Evolutionary conservation across 35 echinoderm and acorn worm species (phyloP).

Genomic region (Amphiura filiformis): DNA sequence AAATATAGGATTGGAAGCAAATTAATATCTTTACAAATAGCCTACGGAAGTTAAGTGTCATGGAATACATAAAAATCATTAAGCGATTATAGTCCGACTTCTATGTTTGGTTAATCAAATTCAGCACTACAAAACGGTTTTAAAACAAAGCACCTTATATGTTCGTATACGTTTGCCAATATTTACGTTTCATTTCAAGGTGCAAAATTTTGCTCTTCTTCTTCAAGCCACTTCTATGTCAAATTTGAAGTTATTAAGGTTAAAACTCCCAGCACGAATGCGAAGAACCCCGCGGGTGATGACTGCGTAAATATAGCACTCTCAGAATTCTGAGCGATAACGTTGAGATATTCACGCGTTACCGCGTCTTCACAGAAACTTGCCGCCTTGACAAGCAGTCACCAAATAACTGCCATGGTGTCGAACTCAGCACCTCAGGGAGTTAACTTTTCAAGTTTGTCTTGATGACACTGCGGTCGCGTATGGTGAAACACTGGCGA

Average conservation of each 20-base stretch:
- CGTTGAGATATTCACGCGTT: neutral
- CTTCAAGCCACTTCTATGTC: neutral
- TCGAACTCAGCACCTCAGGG: neutral
- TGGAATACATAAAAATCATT: no score
- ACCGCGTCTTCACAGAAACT: neutral
- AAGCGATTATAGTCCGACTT: no score
- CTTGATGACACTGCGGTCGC: neutral
- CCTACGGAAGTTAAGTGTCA: no score
- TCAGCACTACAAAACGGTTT: no score
- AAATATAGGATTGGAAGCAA: no score
- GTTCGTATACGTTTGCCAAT: no score
- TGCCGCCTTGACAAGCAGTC: neutral
- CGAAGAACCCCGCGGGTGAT: neutral
- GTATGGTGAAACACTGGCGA: neutral
- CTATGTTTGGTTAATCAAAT: no score
- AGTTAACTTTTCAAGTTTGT: neutral
- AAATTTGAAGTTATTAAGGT: constrained; percentile 4
- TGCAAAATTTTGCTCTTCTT: neutral
- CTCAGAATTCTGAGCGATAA: neutral
- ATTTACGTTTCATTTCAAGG: neutral
- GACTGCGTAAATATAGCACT: neutral
- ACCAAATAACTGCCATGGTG: neutral
- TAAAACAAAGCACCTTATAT: no score
- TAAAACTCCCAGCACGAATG: neutral
- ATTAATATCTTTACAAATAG: no score